Evolutionary conservation across 2,113 vertebrate species (phyloP).

Genomic region (Pseudorhombus dupliciocellatus): DNA sequence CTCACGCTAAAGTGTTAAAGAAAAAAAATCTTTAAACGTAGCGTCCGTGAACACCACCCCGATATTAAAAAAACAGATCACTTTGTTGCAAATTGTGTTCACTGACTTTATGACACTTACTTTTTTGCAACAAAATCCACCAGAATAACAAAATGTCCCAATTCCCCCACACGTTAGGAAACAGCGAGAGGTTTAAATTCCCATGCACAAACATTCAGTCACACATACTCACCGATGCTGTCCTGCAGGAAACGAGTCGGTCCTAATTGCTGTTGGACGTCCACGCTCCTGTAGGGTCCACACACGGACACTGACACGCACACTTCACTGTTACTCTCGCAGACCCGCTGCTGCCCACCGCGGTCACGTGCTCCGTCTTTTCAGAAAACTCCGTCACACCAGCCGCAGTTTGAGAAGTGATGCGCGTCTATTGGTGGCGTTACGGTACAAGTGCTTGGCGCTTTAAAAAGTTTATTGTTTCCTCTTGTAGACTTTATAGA

Average conservation of each 20-base stretch:
- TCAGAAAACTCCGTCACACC: too few species aligned
- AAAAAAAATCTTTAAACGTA: background rate
- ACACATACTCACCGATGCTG: slow-evolving; percentile 36
- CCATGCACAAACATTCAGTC: background rate
- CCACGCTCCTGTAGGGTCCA: slow-evolving; percentile 1
- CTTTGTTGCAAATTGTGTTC: background rate
- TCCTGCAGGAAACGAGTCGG: background rate
- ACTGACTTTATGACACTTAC: background rate
- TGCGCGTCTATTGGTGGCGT: too few species aligned
- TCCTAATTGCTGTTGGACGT: background rate
- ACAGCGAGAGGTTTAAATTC: background rate
- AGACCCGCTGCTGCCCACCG: background rate
- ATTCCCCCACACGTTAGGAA: background rate
- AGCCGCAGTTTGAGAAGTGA: too few species aligned
- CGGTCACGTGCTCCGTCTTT: background rate
- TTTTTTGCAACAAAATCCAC: background rate
- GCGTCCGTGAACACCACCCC: background rate
- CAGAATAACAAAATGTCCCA: background rate
- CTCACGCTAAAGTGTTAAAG: background rate
- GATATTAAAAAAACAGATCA: fast-evolving
- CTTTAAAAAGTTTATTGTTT: too few species aligned
- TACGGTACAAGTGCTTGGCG: too few species aligned
- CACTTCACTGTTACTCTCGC: slow-evolving; percentile 30
- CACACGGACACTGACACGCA: background rate
- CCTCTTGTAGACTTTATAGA: too few species aligned